These are phyloP conservation scores for Lutjanus campechanus DNA, from an alignment of 2,797 vertebrate genomes.

Conservation along the genomic window DNA sequence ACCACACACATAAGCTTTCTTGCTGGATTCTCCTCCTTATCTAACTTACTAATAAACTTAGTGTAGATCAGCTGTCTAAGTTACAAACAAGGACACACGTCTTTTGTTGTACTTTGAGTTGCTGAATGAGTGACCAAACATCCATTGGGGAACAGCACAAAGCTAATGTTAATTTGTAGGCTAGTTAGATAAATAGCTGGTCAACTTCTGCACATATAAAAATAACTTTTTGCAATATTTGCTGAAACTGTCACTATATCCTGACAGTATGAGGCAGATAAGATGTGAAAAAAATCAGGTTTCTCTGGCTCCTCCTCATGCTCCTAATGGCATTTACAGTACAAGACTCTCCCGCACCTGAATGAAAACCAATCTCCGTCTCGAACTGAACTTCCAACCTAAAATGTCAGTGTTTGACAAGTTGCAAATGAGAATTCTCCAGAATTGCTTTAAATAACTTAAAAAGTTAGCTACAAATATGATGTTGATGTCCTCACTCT, in stretches of 20 bases:
- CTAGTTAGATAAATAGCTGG: neutral
- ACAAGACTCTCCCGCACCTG: too few relatives aligned
- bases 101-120: too few relatives aligned
- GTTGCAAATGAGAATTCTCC: too few relatives aligned
- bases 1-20: neutral
- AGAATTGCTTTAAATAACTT: neutral
- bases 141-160: neutral
- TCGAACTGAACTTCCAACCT: too few relatives aligned
- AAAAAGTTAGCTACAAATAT: neutral
- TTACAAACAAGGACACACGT: neutral
- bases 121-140: constrained; percentile 1
- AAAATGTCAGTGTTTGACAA: too few relatives aligned
- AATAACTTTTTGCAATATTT: too few relatives aligned
- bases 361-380: too few relatives aligned
- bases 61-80: neutral
- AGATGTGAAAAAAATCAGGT: too few relatives aligned
- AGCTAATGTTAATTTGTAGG: neutral
- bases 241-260: too few relatives aligned
- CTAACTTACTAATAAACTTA: neutral
- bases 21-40: neutral
- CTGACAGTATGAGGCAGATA: too few relatives aligned
- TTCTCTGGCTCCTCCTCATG: too few relatives aligned
- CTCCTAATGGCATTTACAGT: too few relatives aligned
- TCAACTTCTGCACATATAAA: neutral
- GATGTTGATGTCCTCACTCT: neutral